Percentiles rank a stretch among this genome's conserved stretches.
phyloP scores from a whole-genome alignment of 2,888 invertebrate genomes.

The Eupithecia insigniata region DNA sequence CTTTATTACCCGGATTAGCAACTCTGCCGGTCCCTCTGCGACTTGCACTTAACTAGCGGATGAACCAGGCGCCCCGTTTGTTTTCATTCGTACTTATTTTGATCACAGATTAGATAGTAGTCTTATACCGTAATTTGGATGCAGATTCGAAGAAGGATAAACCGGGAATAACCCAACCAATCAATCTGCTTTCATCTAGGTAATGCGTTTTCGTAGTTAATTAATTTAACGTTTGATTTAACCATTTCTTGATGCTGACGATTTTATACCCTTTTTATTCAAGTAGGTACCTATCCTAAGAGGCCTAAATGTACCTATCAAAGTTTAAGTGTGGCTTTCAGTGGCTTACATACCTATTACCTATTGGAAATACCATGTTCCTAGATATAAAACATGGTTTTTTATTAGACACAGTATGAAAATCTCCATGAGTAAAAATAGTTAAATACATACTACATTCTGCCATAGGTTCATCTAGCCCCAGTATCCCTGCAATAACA shows the following conservation, averaged over 20 bases:
- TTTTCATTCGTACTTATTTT: constrained; percentile 44
- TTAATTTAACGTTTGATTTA: too few relatives aligned
- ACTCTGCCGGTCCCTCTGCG: constrained; percentile 48
- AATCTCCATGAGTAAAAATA: not conserved
- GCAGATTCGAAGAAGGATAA: constrained; percentile 8
- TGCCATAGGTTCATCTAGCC: not conserved
- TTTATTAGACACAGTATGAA: too few relatives aligned
- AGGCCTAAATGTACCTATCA: not conserved
- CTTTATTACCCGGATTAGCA: constrained; percentile 80
- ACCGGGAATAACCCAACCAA: not conserved
- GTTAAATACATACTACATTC: not conserved
- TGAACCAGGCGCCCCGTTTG: constrained; percentile 60
- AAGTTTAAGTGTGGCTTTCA: not conserved
- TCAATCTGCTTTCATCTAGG: not conserved
- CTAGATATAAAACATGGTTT: too few relatives aligned
- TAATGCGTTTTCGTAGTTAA: not conserved
- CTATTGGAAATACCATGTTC: too few relatives aligned
- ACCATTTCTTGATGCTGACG: not conserved
- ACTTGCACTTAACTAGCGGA: constrained; percentile 68
- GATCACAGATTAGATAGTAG: not conserved
- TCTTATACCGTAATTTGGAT: constrained; percentile 3
- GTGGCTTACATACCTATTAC: too few relatives aligned
- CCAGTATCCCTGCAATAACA: constrained; percentile 2
- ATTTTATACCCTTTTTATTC: not conserved
- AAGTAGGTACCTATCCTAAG: not conserved